These are phyloP conservation scores for Trialeurodes vaporariorum DNA, from an alignment of 1,140 invertebrate species.

Conservation along the genomic window DNA sequence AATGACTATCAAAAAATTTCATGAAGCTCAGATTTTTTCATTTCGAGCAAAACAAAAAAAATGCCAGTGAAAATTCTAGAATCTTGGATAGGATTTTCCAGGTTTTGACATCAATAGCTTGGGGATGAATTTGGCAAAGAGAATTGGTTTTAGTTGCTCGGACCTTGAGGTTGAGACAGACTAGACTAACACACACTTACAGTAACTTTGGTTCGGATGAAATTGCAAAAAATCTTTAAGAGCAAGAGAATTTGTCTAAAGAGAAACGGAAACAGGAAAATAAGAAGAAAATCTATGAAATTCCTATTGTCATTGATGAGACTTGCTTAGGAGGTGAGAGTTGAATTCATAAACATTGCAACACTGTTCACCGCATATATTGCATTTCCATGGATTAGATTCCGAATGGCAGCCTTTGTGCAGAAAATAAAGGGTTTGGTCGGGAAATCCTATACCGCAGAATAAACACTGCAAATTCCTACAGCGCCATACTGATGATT, in stretches of 20 bases:
- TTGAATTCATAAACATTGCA: conserved; percentile 93
- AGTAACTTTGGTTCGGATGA: too few relatives aligned
- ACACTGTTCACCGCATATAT: conserved; percentile 89
- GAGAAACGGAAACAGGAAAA: neutral
- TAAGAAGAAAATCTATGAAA: neutral
- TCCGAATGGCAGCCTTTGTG: conserved; percentile 96
- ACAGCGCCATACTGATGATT: conserved; percentile 7
- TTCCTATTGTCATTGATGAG: conserved; percentile 53
- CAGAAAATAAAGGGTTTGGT: conserved; percentile 89
- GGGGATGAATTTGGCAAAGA: too few relatives aligned
- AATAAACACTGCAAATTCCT: conserved; percentile 57
- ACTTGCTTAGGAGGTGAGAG: conserved; percentile 86
- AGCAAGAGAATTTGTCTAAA: neutral
- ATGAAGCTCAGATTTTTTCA: too few relatives aligned
- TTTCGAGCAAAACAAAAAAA: too few relatives aligned
- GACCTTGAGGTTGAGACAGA: too few relatives aligned
- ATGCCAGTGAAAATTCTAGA: too few relatives aligned
- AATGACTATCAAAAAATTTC: too few relatives aligned
- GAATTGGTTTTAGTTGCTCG: too few relatives aligned
- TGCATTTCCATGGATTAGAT: conserved; percentile 95
- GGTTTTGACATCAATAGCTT: too few relatives aligned
- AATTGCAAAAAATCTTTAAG: too few relatives aligned
- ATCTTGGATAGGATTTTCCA: too few relatives aligned
- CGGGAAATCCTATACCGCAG: conserved; percentile 88
- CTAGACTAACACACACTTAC: too few relatives aligned